Conservation (phyloP, 2,113 vertebrate species). For the Acanthochromis polyacanthus region DNA sequence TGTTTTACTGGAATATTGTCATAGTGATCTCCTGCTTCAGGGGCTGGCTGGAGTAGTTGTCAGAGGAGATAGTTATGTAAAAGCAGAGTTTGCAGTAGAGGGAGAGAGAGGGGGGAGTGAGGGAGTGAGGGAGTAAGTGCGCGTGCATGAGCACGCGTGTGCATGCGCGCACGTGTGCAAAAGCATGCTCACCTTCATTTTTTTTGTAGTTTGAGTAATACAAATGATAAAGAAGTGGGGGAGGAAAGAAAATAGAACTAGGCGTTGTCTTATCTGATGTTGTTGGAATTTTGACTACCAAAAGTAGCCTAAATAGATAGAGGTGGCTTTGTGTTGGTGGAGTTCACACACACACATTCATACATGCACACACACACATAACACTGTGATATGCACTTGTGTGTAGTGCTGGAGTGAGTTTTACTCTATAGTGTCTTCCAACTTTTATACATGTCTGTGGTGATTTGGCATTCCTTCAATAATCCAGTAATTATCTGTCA, state of each 20-base stretch:
- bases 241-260: not conserved
- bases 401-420: not conserved
- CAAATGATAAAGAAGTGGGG: not conserved
- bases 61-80: slow-evolving; percentile 64
- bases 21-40: slow-evolving; percentile 28
- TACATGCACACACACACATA: not conserved
- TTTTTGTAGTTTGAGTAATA: slow-evolving; percentile 34
- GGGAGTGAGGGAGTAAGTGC: slow-evolving; percentile 12
- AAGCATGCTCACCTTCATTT: slow-evolving; percentile 25
- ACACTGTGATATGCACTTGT: not conserved
- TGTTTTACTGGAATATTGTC: slow-evolving; percentile 7
- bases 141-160: not conserved
- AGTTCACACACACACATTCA: slow-evolving; percentile 3
- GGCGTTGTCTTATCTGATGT: slow-evolving; percentile 34
- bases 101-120: slow-evolving; percentile 12
- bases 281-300: slow-evolving; percentile 40
- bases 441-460: not conserved
- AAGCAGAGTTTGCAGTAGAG: slow-evolving; percentile 41
- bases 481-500: slow-evolving; percentile 5
- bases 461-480: slow-evolving; percentile 3
- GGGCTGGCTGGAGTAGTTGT: slow-evolving; percentile 40
- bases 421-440: not conserved
- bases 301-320: not conserved
- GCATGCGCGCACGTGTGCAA: slow-evolving; percentile 13
- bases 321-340: slow-evolving; percentile 1